These are phyloP conservation scores for Gryon sp. DNA, from an alignment of 1,140 invertebrate genomes.

Conservation along the genomic window DNA sequence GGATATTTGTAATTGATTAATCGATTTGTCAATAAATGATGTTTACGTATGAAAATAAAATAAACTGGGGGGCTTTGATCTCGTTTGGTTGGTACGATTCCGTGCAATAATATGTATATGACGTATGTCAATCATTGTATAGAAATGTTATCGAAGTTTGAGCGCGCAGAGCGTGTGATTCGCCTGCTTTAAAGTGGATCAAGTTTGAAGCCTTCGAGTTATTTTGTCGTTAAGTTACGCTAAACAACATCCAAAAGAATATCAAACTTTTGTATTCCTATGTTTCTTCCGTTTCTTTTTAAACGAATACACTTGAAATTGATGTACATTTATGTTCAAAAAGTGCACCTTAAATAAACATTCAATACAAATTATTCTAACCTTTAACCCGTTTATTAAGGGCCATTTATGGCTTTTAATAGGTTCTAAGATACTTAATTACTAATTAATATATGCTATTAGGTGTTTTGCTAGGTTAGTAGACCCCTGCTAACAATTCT, in stretches of 20 bases:
- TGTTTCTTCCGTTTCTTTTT: neutral
- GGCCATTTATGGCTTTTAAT: too few relatives aligned
- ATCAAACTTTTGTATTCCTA: neutral
- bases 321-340: neutral
- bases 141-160: conserved; percentile 40
- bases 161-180: conserved; percentile 5
- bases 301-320: neutral
- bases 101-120: conserved; percentile 46
- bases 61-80: conserved; percentile 47
- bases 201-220: conserved; percentile 29
- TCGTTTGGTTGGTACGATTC: conserved; percentile 24
- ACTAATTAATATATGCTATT: too few relatives aligned
- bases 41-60: conserved; percentile 14
- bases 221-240: conserved; percentile 14
- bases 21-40: conserved; percentile 40
- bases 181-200: conserved; percentile 10
- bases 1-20: conserved; percentile 17
- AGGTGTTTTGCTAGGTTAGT: too few relatives aligned
- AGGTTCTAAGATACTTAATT: too few relatives aligned
- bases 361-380: too few relatives aligned
- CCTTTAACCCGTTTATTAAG: too few relatives aligned
- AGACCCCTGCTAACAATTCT: too few relatives aligned
- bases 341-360: too few relatives aligned
- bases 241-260: neutral
- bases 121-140: conserved; percentile 38